phyloP scores from a whole-genome alignment of 2,113 vertebrate genomes.

The Brevimyrus niger region DNA sequence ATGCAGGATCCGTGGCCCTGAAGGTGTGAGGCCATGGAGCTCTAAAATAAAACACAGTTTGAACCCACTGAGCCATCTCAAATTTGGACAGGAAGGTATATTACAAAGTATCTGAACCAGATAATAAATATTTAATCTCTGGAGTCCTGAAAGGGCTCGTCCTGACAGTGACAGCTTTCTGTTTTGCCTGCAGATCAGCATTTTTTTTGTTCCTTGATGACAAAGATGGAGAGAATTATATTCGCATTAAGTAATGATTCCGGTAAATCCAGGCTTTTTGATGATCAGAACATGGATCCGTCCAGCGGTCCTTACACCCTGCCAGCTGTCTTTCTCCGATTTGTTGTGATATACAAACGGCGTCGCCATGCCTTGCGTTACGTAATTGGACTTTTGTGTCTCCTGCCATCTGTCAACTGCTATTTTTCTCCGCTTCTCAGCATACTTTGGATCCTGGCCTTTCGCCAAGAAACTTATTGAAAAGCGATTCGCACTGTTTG shows the following conservation, averaged over 20 bases:
- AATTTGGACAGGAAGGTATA: not conserved
- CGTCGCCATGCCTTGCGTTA: not conserved
- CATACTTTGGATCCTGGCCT: not conserved
- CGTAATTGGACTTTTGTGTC: not conserved
- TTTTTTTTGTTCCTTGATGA: not conserved
- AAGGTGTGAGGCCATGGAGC: not conserved
- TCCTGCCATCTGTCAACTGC: conserved; percentile 2
- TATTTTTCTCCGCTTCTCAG: not conserved
- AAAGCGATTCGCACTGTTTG: not conserved
- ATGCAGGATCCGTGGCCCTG: not conserved
- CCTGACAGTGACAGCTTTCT: not conserved
- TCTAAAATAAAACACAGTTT: not conserved
- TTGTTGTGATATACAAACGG: conserved; percentile 1
- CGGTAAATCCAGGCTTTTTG: not conserved
- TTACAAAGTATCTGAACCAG: not conserved
- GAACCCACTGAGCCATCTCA: not conserved
- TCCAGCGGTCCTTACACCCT: not conserved
- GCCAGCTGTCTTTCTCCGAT: not conserved
- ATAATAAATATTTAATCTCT: not conserved
- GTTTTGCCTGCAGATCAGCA: not conserved
- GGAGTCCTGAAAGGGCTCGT: not conserved
- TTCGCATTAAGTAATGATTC: not conserved
- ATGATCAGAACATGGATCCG: not conserved
- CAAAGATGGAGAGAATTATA: not conserved
- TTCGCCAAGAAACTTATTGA: not conserved